phyloP scores from a whole-genome alignment of 2,113 vertebrate genomes.

The Pyxicephalus adspersus region DNA sequence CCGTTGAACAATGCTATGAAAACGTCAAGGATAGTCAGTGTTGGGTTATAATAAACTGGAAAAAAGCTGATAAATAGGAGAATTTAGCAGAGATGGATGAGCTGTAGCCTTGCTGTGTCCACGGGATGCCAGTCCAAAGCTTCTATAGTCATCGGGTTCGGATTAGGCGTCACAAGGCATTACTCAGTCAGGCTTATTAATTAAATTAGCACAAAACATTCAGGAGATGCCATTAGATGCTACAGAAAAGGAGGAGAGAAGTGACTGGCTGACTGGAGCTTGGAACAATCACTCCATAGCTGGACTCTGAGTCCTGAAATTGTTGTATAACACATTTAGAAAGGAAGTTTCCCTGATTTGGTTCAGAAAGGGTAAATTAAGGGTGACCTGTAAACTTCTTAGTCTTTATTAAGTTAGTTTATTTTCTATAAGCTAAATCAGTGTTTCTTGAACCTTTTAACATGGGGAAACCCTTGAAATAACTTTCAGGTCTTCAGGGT shows the following conservation, averaged over 20 bases:
- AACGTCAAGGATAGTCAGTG: constrained; percentile 32
- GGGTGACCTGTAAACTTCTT: too few relatives aligned
- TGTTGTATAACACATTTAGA: neutral
- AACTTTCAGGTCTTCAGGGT: too few relatives aligned
- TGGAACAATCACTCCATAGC: neutral
- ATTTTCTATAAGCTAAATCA: too few relatives aligned
- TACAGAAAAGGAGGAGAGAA: constrained; percentile 32
- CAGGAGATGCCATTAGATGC: constrained; percentile 64
- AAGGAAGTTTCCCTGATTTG: neutral
- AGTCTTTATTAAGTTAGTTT: too few relatives aligned
- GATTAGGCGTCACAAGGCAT: constrained; percentile 90
- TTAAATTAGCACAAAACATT: constrained; percentile 73
- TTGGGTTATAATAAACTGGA: neutral
- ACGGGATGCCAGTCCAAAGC: constrained; percentile 57
- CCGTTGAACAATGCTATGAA: constrained; percentile 29
- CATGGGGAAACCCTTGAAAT: too few relatives aligned
- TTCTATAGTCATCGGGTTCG: constrained; percentile 75
- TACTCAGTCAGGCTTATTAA: constrained; percentile 74
- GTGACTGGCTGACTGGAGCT: constrained; percentile 54
- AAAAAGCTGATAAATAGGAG: neutral
- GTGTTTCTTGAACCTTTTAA: too few relatives aligned
- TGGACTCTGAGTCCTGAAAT: neutral
- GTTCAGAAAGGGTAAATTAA: neutral
- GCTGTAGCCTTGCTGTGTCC: constrained; percentile 23
- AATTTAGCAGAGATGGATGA: neutral